Conservation (phyloP, 2,113 vertebrate species). For the Actenoides lindsayi region DNA sequence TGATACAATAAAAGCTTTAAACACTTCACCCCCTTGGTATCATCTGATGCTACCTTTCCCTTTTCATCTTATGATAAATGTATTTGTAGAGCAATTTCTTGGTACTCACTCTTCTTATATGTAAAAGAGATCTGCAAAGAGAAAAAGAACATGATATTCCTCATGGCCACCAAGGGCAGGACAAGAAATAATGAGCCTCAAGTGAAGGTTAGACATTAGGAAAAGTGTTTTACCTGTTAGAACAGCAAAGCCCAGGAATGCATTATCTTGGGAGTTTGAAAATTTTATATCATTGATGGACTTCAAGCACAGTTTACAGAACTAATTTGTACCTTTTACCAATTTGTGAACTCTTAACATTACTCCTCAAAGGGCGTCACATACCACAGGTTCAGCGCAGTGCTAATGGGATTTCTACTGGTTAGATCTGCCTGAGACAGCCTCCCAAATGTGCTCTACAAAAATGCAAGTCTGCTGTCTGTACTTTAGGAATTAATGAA, state of each 20-base stretch:
- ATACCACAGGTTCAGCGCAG: not conserved
- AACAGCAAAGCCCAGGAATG: not conserved
- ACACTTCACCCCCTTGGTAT: constrained; percentile 17
- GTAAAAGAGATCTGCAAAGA: constrained; percentile 45
- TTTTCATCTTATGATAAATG: constrained; percentile 44
- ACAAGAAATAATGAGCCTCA: constrained; percentile 47
- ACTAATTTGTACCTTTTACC: not conserved
- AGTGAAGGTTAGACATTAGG: not conserved
- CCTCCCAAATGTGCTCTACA: not conserved
- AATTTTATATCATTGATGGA: not conserved
- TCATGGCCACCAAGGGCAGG: constrained; percentile 7
- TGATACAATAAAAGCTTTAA: constrained; percentile 47
- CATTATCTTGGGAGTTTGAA: not conserved
- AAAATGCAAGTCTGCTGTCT: not conserved
- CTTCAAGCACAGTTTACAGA: not conserved
- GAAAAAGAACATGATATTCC: constrained; percentile 26
- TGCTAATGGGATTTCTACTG: not conserved
- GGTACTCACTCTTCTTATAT: constrained; percentile 14
- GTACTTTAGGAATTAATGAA: not conserved
- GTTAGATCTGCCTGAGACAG: not conserved
- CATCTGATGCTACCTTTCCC: constrained; percentile 12
- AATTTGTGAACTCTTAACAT: not conserved
- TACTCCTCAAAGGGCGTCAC: not conserved
- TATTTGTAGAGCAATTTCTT: constrained; percentile 52
- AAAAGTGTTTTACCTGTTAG: not conserved